These are phyloP conservation scores for Neuroscelio doddi DNA, from an alignment of 2,888 invertebrate genomes.

Conservation along the genomic window DNA sequence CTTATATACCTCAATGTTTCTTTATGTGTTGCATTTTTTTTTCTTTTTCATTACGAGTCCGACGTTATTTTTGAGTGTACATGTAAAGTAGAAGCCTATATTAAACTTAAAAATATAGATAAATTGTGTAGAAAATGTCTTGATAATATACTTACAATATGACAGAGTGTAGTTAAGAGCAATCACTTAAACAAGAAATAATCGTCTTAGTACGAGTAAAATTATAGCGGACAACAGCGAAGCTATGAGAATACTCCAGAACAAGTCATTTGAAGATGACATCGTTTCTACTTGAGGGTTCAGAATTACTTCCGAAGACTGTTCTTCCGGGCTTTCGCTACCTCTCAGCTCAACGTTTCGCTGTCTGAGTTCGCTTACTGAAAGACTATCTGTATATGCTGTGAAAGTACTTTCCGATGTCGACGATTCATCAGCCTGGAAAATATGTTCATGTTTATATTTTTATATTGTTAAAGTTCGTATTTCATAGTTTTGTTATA, in stretches of 20 bases:
- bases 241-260: slow-evolving; percentile 73
- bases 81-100: slow-evolving; percentile 20
- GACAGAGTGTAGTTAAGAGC: background rate
- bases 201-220: slow-evolving; percentile 72
- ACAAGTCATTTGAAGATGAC: slow-evolving; percentile 72
- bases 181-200: slow-evolving; percentile 71
- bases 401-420: slow-evolving; percentile 51
- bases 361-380: slow-evolving; percentile 59
- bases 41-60: background rate
- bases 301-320: slow-evolving; percentile 65
- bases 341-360: slow-evolving; percentile 52
- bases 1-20: background rate
- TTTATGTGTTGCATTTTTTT: background rate
- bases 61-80: background rate
- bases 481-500: too few relatives aligned
- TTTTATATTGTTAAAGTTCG: too few relatives aligned
- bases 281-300: slow-evolving; percentile 63
- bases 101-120: slow-evolving; percentile 51
- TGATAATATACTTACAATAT: slow-evolving; percentile 49
- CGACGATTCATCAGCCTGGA: slow-evolving; percentile 61
- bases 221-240: slow-evolving; percentile 72
- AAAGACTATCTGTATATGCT: slow-evolving; percentile 35
- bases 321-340: slow-evolving; percentile 55
- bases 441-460: slow-evolving; percentile 22
- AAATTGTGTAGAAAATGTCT: slow-evolving; percentile 59